Conservation (phyloP, 2,113 vertebrate genomes). For the Mastomys coucha region DNA sequence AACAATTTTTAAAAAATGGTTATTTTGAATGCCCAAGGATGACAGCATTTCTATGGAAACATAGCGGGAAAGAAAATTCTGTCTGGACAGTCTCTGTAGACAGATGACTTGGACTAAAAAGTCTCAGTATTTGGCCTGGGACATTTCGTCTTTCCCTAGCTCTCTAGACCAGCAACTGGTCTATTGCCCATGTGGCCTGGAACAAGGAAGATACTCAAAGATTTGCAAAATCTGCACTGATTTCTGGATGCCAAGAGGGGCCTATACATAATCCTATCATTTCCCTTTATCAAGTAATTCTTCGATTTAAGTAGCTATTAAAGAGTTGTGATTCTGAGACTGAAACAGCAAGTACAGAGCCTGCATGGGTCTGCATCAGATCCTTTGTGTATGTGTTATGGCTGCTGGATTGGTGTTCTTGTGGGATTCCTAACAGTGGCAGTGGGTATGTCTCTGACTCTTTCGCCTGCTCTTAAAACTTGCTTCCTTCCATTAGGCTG, state of each 20-base stretch:
- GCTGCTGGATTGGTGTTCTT: background rate
- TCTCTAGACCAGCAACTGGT: conserved; percentile 5
- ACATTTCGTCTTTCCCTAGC: background rate
- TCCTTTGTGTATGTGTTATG: background rate
- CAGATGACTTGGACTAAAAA: conserved; percentile 56
- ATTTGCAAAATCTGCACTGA: conserved; percentile 10
- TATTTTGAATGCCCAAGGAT: conserved; percentile 63
- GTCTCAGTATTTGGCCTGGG: background rate
- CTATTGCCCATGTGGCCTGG: background rate
- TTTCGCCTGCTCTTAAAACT: background rate
- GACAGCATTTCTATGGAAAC: conserved; percentile 71
- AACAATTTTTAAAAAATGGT: conserved; percentile 42
- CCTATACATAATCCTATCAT: background rate
- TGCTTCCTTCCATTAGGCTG: background rate
- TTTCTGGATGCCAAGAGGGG: background rate
- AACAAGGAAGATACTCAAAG: conserved; percentile 22
- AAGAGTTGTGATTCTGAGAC: background rate
- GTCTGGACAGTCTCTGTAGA: conserved; percentile 41
- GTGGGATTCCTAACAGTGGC: background rate
- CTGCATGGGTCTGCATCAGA: background rate
- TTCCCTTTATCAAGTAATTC: background rate
- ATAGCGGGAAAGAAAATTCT: conserved; percentile 48
- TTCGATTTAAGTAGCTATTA: background rate
- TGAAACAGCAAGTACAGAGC: background rate
- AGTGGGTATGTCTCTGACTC: background rate